Evolutionary conservation across 1,140 invertebrate genomes (phyloP).

Genomic region (Chironomus striatipennis): DNA sequence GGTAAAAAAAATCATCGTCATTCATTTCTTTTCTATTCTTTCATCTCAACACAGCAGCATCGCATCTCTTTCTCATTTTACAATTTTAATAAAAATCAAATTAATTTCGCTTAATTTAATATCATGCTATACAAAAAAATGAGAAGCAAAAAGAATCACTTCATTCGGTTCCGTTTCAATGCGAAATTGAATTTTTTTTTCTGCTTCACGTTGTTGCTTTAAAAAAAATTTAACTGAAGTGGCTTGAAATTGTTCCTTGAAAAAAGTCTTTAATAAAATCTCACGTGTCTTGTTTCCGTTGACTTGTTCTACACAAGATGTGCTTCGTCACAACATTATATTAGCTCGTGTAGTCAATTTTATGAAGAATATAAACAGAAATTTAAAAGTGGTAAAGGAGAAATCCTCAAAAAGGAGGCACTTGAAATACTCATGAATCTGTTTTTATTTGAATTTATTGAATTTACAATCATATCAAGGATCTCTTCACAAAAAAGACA

Average conservation of each 20-base stretch:
- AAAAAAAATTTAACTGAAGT: neutral
- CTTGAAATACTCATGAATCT: neutral
- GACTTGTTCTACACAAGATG: neutral
- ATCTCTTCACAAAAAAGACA: neutral
- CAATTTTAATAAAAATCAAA: conserved; percentile 24
- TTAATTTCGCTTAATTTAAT: conserved; percentile 22
- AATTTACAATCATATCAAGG: neutral
- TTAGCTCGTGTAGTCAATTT: neutral
- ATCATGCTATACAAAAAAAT: neutral
- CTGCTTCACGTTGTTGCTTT: neutral
- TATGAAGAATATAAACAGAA: neutral
- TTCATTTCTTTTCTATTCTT: neutral
- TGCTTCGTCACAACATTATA: neutral
- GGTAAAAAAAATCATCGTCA: neutral
- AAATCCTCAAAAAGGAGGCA: neutral
- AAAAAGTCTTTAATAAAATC: conserved; percentile 12
- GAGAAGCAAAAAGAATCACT: neutral
- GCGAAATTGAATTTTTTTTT: conserved; percentile 13
- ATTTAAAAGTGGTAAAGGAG: neutral
- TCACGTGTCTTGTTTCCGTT: conserved; percentile 14
- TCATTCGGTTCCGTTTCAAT: neutral
- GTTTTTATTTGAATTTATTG: conserved; percentile 2
- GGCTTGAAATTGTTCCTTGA: neutral
- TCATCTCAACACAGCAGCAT: neutral
- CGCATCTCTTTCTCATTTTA: neutral